Conservation (phyloP, 2,888 invertebrate species). For the Pediacus dermestoides region DNA sequence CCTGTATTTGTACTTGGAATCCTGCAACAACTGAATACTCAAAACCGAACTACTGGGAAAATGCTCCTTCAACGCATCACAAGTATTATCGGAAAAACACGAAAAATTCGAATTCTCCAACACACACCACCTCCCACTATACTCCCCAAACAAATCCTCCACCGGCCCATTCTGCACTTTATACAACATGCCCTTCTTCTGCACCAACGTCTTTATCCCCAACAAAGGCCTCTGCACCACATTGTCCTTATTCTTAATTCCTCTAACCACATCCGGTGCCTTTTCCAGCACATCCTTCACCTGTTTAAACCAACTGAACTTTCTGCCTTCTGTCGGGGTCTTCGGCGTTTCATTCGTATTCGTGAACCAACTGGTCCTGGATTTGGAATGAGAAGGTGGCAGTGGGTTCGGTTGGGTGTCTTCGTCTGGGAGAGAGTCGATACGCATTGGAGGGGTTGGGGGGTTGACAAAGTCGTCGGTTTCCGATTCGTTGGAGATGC, state of each 20-base stretch:
- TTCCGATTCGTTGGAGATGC: constrained; percentile 52
- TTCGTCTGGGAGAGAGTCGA: constrained; percentile 60
- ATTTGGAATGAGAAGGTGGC: constrained; percentile 24
- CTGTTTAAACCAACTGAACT: constrained; percentile 47
- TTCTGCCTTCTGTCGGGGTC: constrained; percentile 23
- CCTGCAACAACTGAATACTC: constrained; percentile 62
- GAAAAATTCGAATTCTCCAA: constrained; percentile 68
- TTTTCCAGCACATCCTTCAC: constrained; percentile 52
- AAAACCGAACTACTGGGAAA: constrained; percentile 64
- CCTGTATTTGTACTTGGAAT: constrained; percentile 51
- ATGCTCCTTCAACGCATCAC: constrained; percentile 65
- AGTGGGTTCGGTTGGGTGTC: constrained; percentile 38
- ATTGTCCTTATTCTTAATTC: constrained; percentile 30
- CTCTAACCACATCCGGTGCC: constrained; percentile 51
- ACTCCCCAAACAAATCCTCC: constrained; percentile 71
- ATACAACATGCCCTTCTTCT: constrained; percentile 61
- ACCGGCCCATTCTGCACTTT: constrained; percentile 60
- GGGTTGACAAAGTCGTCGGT: constrained; percentile 48
- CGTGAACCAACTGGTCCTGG: constrained; percentile 39
- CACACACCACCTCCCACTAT: constrained; percentile 69
- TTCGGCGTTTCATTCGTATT: constrained; percentile 21
- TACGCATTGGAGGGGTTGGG: constrained; percentile 61
- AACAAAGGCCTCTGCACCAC: constrained; percentile 55
- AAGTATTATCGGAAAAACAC: constrained; percentile 70
- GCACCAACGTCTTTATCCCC: constrained; percentile 50